phyloP scores from a whole-genome alignment of 2,797 vertebrate species.

The Chiroxiphia lanceolata region DNA sequence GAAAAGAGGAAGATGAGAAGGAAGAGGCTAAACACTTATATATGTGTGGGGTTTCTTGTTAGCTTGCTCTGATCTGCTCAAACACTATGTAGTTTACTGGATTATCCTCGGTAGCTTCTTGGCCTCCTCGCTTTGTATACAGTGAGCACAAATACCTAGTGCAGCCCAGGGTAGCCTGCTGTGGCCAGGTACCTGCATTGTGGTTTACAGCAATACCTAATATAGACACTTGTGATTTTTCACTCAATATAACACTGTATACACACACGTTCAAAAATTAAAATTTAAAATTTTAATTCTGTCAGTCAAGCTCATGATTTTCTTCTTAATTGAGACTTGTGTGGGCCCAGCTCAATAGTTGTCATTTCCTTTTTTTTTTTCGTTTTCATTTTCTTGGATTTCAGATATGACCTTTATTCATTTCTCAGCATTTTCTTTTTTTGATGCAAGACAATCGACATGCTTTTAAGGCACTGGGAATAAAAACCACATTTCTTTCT shows the following conservation, averaged over 20 bases:
- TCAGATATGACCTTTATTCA: neutral
- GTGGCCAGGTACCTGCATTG: neutral
- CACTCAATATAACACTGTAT: neutral
- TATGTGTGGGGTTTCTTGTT: neutral
- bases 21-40: accelerated
- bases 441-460: neutral
- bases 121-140: neutral
- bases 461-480: neutral
- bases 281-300: neutral
- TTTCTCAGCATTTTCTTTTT: neutral
- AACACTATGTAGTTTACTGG: neutral
- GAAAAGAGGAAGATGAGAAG: neutral
- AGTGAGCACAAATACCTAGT: neutral
- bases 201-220: neutral
- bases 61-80: neutral
- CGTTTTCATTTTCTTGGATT: neutral
- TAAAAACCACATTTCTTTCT: neutral
- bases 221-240: neutral
- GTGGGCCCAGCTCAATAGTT: neutral
- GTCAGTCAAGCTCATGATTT: neutral
- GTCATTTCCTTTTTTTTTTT: neutral
- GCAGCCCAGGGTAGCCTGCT: neutral
- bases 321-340: neutral
- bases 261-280: neutral
- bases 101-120: accelerated